A percentile compares a stretch with the other conserved stretches of the same genome.
These are phyloP conservation scores for Drosophila burlai DNA, from an alignment of 1,140 invertebrate genomes.

Conservation along the genomic window DNA sequence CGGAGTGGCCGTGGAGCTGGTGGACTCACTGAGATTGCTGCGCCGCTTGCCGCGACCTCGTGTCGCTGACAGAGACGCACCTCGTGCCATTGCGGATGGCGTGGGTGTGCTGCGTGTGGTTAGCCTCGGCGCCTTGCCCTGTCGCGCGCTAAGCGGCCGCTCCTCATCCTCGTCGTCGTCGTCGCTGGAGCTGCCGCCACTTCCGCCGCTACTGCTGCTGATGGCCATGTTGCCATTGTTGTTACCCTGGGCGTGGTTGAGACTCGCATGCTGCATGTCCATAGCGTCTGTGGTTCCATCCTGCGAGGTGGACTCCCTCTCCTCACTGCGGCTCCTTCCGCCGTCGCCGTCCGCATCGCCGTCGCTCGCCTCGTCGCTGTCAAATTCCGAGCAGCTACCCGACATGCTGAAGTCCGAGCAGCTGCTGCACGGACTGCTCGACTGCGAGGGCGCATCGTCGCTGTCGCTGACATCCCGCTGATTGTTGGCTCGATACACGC, in stretches of 20 bases:
- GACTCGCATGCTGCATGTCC: conserved; percentile 61
- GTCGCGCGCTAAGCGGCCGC: conserved; percentile 9
- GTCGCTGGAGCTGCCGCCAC: conserved; percentile 62
- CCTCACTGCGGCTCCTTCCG: conserved; percentile 50
- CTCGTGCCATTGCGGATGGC: conserved; percentile 33
- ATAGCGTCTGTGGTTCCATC: conserved; percentile 73
- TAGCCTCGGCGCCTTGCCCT: conserved; percentile 46
- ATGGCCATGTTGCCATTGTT: conserved; percentile 68
- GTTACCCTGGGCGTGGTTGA: conserved; percentile 54
- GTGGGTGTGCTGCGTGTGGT: conserved; percentile 68
- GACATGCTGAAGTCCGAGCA: conserved; percentile 81
- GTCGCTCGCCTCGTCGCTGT: conserved; percentile 79
- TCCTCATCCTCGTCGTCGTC: conserved; percentile 51
- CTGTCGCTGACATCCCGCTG: conserved; percentile 79
- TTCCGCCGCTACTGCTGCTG: conserved; percentile 65
- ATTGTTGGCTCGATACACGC: conserved; percentile 80
- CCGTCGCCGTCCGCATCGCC: conserved; percentile 72
- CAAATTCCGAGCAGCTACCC: conserved; percentile 80
- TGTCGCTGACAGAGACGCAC: conserved; percentile 18
- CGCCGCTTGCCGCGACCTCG: conserved; percentile 73
- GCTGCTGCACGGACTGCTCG: conserved; percentile 83
- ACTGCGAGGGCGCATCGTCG: conserved; percentile 76
- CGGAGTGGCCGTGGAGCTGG: conserved; percentile 68
- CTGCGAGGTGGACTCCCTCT: conserved; percentile 61
- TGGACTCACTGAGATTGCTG: conserved; percentile 68